phyloP scores from a whole-genome alignment of 2,113 vertebrate species.

The Zosterops lateralis region DNA sequence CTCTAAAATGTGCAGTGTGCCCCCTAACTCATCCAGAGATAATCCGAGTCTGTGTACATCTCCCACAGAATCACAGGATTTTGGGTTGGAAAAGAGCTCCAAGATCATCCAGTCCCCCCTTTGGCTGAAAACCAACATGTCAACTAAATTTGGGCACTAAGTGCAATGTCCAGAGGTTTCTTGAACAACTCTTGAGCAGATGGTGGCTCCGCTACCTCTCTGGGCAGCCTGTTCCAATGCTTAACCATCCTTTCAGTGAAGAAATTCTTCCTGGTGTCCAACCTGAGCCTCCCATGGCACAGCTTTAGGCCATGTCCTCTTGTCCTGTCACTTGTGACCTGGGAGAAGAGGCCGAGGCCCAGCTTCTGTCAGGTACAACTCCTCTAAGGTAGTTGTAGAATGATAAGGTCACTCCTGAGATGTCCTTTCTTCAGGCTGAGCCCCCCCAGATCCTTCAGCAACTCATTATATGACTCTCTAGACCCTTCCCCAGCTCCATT shows the following conservation, averaged over 20 bases:
- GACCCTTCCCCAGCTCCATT: background rate
- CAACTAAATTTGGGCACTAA: background rate
- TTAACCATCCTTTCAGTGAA: background rate
- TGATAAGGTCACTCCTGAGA: background rate
- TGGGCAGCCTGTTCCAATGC: background rate
- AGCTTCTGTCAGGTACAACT: background rate
- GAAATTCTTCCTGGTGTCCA: background rate
- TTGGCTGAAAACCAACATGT: background rate
- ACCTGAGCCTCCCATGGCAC: background rate
- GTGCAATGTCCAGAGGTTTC: rapidly evolving
- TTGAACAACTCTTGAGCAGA: background rate
- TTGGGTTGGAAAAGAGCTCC: background rate
- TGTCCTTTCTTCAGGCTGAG: background rate
- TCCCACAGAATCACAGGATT: background rate
- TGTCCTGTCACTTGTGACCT: background rate
- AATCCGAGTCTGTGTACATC: background rate
- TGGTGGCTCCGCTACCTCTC: background rate
- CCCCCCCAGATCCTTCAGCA: background rate
- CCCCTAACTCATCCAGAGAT: background rate
- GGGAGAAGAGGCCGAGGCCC: rapidly evolving
- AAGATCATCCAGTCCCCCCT: background rate
- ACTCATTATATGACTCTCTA: background rate
- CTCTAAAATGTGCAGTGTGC: background rate
- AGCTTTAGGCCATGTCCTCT: background rate
- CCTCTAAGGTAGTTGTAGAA: background rate